phyloP scores from a whole-genome alignment of 2,888 invertebrate species.

The Hirtodrosophila trivittata region DNA sequence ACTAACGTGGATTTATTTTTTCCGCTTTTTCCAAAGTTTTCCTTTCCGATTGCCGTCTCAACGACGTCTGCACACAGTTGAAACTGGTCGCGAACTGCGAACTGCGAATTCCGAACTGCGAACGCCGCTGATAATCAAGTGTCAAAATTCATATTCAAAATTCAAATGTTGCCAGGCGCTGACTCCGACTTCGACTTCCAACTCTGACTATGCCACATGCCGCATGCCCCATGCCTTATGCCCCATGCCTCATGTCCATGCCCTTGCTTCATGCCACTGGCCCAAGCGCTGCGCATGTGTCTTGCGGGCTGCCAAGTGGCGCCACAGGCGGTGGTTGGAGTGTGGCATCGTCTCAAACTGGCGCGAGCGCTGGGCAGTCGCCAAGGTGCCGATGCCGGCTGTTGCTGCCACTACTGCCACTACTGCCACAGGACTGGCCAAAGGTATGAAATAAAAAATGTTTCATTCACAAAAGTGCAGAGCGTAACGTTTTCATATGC shows the following conservation, averaged over 20 bases:
- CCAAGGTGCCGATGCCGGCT: conserved; percentile 46
- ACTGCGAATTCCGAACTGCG: conserved; percentile 49
- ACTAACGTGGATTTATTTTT: conserved; percentile 53
- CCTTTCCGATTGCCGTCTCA: conserved; percentile 49
- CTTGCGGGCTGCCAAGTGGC: conserved; percentile 53
- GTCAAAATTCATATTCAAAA: conserved; percentile 79
- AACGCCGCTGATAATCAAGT: conserved; percentile 73
- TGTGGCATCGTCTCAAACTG: no score
- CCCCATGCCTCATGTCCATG: conserved; percentile 1
- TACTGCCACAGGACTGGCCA: conserved; percentile 14
- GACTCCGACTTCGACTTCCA: conserved; percentile 19
- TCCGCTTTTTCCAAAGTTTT: conserved; percentile 42
- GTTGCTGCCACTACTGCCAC: conserved; percentile 9
- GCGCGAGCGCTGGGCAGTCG: conserved; percentile 35
- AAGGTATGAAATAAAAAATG: conserved; percentile 54
- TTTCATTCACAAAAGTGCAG: conserved; percentile 69
- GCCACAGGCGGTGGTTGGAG: conserved; percentile 21
- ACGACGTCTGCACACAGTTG: conserved; percentile 67
- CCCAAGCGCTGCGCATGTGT: conserved; percentile 72
- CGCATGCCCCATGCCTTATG: not conserved
- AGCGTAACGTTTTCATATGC: conserved; percentile 55
- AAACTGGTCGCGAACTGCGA: conserved; percentile 68
- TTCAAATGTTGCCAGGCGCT: conserved; percentile 66
- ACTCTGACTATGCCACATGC: conserved; percentile 5
- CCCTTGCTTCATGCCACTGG: conserved; percentile 15